Evolutionary conservation across 2,797 vertebrate species (phyloP).

Genomic region (Lates japonicus): DNA sequence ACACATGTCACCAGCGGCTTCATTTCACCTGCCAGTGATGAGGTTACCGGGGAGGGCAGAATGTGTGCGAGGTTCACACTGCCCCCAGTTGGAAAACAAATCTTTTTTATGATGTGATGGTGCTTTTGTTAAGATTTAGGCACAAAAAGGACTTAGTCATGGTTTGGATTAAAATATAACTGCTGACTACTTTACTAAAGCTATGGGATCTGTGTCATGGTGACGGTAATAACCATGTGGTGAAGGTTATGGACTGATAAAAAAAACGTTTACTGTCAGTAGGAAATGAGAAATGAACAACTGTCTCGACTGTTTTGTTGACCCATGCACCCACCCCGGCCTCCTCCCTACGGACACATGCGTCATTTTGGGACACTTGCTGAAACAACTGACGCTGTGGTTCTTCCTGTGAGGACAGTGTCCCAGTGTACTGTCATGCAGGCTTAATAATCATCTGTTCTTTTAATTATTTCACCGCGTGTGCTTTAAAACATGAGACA

Average conservation of each 20-base stretch:
- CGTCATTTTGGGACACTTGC: background rate
- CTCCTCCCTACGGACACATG: background rate
- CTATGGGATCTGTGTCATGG: background rate
- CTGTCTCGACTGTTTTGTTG: background rate
- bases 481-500: too few relatives aligned
- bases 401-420: background rate
- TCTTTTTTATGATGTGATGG: too few relatives aligned
- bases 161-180: too few relatives aligned
- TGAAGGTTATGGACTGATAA: background rate
- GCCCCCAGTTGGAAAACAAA: too few relatives aligned
- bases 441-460: too few relatives aligned
- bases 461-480: too few relatives aligned
- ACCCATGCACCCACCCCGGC: background rate
- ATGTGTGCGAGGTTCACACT: slow-evolving; percentile 14
- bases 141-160: background rate
- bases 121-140: background rate
- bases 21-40: slow-evolving; percentile 30
- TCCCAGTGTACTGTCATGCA: too few relatives aligned
- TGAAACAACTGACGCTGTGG: too few relatives aligned
- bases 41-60: slow-evolving; percentile 25
- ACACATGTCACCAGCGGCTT: slow-evolving; percentile 35
- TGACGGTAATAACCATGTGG: background rate
- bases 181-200: background rate
- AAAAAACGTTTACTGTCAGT: background rate
- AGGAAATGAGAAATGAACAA: background rate